Evolutionary conservation across 2,113 vertebrate genomes (phyloP), one percentile per base, ranked within the genome.

Genomic region (Capreolus pygargus): DNA sequence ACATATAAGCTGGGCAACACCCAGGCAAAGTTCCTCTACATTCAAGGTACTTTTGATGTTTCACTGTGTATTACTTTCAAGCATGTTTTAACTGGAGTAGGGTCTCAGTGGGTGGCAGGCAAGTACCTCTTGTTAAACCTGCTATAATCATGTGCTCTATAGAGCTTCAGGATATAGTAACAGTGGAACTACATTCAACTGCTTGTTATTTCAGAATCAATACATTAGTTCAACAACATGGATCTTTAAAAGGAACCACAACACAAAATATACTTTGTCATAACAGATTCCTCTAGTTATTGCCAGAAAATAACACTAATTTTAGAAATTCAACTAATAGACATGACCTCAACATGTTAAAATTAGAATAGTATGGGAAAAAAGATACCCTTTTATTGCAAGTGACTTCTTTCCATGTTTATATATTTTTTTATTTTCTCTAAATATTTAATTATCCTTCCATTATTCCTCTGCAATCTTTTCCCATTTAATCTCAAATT

Each of bases 241-340:
- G 19, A 82, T 83, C 33, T 36, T 85, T 60, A 89, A 84, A 52
- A 81, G 17, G 85, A 97, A 64, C 10, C 64, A 83, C 19, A 96
- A 64, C 19, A 57, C 4, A 83, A 45, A 95, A 50, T 52, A 58
- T 12, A 10, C 2, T 1, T 91, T 21, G 27, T n/a, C 6, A 64
- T 57, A 52, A 52, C 6, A 47, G 30, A 82, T 39, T 78, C 23
- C 36, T 70, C 76, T 61, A 28, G 7, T 60, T 94, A 64, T 58
- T 79, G 87, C n/a, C 78, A 96, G 28, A 95, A 97, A 98, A 88
- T 58, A 86, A 43, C 8, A n/a, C 13, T 67, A 39, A 76, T 11
- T 39, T 94, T 47, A 86, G 47, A 81, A 87, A 87, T 83, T 67
- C 0, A 28, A 13, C 28, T 78, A 30, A 67, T 6, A 88, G 2